Evolutionary conservation across 2,113 vertebrate species (phyloP), one percentile per base, ranked within the genome.

Genomic region (Todiramphus chloris): DNA sequence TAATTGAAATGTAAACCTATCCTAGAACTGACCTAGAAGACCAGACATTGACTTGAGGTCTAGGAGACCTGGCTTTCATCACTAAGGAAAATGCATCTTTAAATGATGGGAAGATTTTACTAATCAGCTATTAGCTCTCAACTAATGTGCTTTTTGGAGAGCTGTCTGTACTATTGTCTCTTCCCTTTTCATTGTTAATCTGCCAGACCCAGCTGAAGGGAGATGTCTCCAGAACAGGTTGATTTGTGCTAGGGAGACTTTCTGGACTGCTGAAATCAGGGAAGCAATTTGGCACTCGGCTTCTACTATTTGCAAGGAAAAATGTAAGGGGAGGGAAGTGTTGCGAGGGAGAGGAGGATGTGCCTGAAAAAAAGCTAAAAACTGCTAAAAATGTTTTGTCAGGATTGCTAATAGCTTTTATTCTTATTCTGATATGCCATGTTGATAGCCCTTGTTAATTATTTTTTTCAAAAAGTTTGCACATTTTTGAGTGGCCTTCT

Each of bases 21-120:
- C 46, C 63, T 83, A 60, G 56, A 81, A 62, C 39, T 82, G 69
- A 76, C 74, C 83, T 76, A 37, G 41, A 91, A 82, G 77, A 92
- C 41, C 66, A 96, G 95, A 84, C 89, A 43, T 7, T 84, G 62
- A 79, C 83, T 79, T 7, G 19, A 94, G 66, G 37, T 92, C 80
- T 87, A 82, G 74, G 48, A 94, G 66, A 93, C 69, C 90, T 96
- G 92, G 77, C 50, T 95, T 97, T 89, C 72, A 84, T 95, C 89
- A 86, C 69, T 53, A 62, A 79, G 48, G 66, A 89, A 96, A 92
- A 95, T 76, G n/a, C 37, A 92, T 92, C 86, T 92, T 93, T 79
- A 91, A 90, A 72, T 72, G 73, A 94, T 73, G 77, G 85, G 66
- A 91, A 93, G 84, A 89, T 92, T 87, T 93, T 87, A 64, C 62